phyloP scores from a whole-genome alignment of 2,797 vertebrate species.

The Falco naumanni region DNA sequence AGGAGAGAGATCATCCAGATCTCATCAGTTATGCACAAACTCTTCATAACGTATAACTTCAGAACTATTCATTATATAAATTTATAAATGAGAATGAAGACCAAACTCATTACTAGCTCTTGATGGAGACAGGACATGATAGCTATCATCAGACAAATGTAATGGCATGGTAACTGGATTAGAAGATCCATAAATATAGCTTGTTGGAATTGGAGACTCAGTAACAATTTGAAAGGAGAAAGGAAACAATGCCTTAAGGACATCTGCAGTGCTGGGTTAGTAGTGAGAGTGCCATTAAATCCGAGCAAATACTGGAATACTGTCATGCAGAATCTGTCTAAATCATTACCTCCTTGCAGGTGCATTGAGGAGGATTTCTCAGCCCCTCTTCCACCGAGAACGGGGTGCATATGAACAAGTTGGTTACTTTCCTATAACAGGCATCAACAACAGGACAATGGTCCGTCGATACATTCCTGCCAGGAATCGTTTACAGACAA shows the following conservation, averaged over 20 bases:
- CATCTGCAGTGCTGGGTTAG: neutral
- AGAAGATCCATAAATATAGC: neutral
- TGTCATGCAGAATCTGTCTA: neutral
- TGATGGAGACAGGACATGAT: neutral
- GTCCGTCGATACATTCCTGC: constrained; percentile 33
- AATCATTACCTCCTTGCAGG: neutral
- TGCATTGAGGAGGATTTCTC: neutral
- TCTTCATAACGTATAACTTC: accelerated
- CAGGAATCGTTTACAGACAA: constrained; percentile 62
- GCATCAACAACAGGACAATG: constrained; percentile 27
- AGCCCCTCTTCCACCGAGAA: neutral
- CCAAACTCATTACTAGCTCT: neutral
- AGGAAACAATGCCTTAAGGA: neutral
- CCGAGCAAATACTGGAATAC: neutral
- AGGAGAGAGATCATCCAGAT: neutral
- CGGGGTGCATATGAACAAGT: constrained; percentile 6
- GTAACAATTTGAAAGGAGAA: neutral
- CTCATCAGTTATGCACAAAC: neutral
- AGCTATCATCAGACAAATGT: neutral
- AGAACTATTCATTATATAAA: neutral
- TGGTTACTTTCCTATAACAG: neutral
- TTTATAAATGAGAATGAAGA: neutral
- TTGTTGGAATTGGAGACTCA: neutral
- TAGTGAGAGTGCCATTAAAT: neutral
- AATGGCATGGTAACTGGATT: accelerated